Conservation (phyloP, 1,140 invertebrate species). For the Pseudomyrmex gracilis region DNA sequence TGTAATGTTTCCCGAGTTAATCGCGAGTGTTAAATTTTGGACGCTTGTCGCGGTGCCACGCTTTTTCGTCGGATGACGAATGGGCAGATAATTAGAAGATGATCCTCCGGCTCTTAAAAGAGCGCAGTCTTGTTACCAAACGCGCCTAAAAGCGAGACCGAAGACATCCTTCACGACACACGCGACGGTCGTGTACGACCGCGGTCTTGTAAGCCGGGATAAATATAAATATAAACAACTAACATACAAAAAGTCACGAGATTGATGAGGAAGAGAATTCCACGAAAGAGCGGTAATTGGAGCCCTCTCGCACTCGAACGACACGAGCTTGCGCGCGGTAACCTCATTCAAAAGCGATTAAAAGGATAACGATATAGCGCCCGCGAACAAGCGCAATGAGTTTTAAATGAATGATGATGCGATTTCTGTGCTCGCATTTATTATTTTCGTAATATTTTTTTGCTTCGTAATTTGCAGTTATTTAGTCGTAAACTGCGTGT, state of each 20-base stretch:
- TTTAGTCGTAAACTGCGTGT: not conserved
- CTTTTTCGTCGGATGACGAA: conserved; percentile 77
- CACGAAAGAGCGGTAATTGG: conserved; percentile 75
- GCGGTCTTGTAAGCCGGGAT: conserved; percentile 69
- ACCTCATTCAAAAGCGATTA: conserved; percentile 62
- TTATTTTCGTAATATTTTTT: conserved; percentile 14
- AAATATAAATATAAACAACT: conserved; percentile 81
- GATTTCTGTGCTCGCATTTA: conserved; percentile 12
- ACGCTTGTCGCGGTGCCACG: conserved; percentile 49
- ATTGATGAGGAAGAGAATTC: conserved; percentile 78
- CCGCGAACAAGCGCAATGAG: conserved; percentile 14
- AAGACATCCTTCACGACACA: conserved; percentile 72
- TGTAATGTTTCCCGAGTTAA: conserved; percentile 11
- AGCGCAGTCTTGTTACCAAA: conserved; percentile 70
- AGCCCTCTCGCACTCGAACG: conserved; percentile 22
- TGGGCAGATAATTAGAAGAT: conserved; percentile 81
- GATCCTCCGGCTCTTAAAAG: conserved; percentile 72
- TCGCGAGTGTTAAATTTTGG: conserved; percentile 2
- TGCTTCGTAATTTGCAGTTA: conserved; percentile 34
- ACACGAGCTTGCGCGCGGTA: conserved; percentile 5
- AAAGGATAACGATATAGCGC: conserved; percentile 47
- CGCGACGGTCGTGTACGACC: conserved; percentile 63
- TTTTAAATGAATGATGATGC: conserved; percentile 33
- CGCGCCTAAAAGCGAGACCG: conserved; percentile 70
- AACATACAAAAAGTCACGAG: conserved; percentile 66